phyloP scores from a whole-genome alignment of 2,888 invertebrate genomes.

The Tipula unca region DNA sequence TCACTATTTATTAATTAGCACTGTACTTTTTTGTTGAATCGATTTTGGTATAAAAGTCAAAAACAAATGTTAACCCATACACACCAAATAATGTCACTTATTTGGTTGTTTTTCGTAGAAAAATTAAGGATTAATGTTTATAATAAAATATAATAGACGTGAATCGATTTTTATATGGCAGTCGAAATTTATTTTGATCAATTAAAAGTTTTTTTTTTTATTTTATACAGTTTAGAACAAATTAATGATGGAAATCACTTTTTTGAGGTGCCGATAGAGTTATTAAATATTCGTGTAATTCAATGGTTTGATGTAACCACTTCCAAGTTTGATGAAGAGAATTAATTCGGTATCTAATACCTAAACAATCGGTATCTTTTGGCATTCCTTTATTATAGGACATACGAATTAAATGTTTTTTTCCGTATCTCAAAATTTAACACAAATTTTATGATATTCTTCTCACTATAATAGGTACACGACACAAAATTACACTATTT shows the following conservation, averaged over 20 bases:
- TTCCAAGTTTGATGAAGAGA: slow-evolving; percentile 88
- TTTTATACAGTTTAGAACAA: slow-evolving; percentile 40
- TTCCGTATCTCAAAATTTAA: background rate
- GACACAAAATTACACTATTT: background rate
- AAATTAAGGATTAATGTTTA: background rate
- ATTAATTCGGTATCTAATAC: slow-evolving; percentile 80
- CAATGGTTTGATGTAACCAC: slow-evolving; percentile 88
- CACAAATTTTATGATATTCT: background rate
- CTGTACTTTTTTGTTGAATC: background rate
- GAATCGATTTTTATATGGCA: background rate
- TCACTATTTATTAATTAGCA: background rate
- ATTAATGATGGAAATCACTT: background rate
- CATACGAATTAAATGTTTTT: background rate
- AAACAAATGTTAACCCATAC: background rate
- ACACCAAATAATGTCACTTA: background rate
- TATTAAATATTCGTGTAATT: slow-evolving; percentile 79
- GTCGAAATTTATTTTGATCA: background rate
- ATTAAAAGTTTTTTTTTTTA: background rate
- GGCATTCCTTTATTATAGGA: slow-evolving; percentile 40
- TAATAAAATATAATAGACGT: background rate
- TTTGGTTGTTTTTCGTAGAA: background rate
- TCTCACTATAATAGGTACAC: background rate
- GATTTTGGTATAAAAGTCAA: background rate
- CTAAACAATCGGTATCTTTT: slow-evolving; percentile 49
- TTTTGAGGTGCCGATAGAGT: slow-evolving; percentile 65